phyloP scores from a whole-genome alignment of 2,888 invertebrate genomes.

The Lomographa bimaculata region DNA sequence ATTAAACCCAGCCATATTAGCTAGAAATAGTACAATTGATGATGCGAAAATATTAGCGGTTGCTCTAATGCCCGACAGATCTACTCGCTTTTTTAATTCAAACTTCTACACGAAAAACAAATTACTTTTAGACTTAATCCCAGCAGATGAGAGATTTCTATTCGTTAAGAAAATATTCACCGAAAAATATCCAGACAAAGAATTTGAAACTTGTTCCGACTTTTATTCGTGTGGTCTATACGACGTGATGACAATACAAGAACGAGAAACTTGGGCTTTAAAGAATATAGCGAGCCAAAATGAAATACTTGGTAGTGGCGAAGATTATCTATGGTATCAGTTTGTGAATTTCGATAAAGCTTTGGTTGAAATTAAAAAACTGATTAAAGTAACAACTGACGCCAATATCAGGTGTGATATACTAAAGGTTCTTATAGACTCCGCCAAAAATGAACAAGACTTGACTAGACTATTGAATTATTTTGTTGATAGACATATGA shows the following conservation, averaged over 20 bases:
- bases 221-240: constrained; percentile 45
- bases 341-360: constrained; percentile 53
- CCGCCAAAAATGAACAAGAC: constrained; percentile 46
- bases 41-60: constrained; percentile 48
- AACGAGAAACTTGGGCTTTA: constrained; percentile 56
- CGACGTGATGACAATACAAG: constrained; percentile 45
- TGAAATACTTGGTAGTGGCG: constrained; percentile 44
- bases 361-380: constrained; percentile 47
- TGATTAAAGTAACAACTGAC: constrained; percentile 41
- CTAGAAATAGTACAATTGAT: constrained; percentile 39
- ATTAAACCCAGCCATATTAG: constrained; percentile 39
- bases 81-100: constrained; percentile 43
- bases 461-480: constrained; percentile 48
- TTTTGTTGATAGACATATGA: constrained; percentile 54
- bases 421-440: constrained; percentile 42
- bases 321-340: constrained; percentile 53
- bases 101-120: constrained; percentile 41
- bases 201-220: constrained; percentile 46
- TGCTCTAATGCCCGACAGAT: constrained; percentile 41
- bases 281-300: constrained; percentile 43
- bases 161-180: constrained; percentile 49
- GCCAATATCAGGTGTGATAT: constrained; percentile 41
- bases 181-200: constrained; percentile 43
- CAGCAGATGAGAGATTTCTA: constrained; percentile 39
- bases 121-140: constrained; percentile 47